These are phyloP conservation scores for Phylloscopus collybita DNA, from an alignment of 2,797 vertebrate species.

Conservation along the genomic window DNA sequence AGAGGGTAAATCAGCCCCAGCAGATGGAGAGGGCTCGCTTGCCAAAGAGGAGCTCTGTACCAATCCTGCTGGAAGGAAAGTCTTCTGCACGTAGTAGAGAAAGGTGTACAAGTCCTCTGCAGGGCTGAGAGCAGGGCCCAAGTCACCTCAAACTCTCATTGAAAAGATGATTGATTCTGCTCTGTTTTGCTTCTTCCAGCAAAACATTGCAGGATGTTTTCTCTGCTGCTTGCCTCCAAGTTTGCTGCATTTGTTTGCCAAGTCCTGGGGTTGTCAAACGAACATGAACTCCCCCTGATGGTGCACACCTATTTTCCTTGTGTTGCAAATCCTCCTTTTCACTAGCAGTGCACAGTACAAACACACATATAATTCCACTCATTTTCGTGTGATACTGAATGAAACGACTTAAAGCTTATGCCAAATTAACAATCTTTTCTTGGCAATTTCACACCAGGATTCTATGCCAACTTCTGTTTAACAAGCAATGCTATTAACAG, in stretches of 20 bases:
- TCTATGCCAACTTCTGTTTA: constrained; percentile 61
- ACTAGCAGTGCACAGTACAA: background rate
- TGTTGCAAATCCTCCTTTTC: constrained; percentile 12
- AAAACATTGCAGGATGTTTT: constrained; percentile 36
- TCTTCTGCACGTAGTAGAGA: rapidly evolving
- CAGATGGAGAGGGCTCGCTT: background rate
- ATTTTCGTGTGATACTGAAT: constrained; percentile 14
- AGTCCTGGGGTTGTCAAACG: constrained; percentile 25
- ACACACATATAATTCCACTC: background rate
- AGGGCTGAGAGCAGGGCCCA: background rate
- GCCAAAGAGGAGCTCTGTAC: background rate
- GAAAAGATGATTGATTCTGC: constrained; percentile 50
- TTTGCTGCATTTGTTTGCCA: constrained; percentile 30
- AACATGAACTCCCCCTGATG: constrained; percentile 13
- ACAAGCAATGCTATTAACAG: constrained; percentile 45
- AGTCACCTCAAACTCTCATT: constrained; percentile 48
- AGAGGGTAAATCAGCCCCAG: background rate
- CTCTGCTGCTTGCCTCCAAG: constrained; percentile 10
- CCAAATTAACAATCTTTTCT: constrained; percentile 56
- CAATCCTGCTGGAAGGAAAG: background rate
- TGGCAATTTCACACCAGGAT: constrained; percentile 30
- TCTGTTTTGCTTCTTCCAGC: constrained; percentile 38
- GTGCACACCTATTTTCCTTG: constrained; percentile 22
- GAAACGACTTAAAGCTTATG: constrained; percentile 18
- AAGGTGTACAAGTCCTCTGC: background rate